phyloP scores from a whole-genome alignment of 2,113 vertebrate species.

The Rostratula benghalensis region DNA sequence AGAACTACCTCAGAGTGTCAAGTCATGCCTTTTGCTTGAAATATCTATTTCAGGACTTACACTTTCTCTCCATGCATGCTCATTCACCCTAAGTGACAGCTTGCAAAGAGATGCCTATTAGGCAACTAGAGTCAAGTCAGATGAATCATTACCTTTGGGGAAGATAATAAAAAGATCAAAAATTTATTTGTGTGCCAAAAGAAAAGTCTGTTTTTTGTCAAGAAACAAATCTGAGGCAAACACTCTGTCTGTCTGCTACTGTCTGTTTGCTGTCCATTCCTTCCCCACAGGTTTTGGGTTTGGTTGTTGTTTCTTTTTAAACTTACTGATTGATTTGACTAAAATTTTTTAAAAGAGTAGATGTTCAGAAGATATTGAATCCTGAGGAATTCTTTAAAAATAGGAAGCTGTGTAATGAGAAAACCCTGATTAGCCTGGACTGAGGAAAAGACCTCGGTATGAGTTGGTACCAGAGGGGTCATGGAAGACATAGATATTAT shows the following conservation, averaged over 20 bases:
- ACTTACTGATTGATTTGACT: not conserved
- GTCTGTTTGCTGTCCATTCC: not conserved
- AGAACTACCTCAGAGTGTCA: not conserved
- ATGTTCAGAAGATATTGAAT: not conserved
- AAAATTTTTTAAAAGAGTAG: not conserved
- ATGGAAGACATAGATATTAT: not conserved
- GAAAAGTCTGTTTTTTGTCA: fast-evolving
- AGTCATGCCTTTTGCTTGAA: not conserved
- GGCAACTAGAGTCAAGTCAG: not conserved
- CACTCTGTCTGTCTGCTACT: not conserved
- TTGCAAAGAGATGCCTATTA: not conserved
- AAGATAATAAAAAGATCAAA: not conserved
- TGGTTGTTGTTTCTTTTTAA: not conserved
- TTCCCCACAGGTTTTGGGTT: fast-evolving
- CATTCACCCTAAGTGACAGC: not conserved
- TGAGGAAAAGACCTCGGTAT: not conserved
- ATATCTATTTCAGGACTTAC: not conserved
- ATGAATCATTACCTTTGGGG: not conserved
- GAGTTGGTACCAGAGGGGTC: not conserved
- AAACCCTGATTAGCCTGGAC: not conserved
- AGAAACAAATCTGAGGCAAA: not conserved
- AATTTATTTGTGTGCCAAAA: fast-evolving
- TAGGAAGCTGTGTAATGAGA: not conserved
- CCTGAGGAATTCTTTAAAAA: not conserved
- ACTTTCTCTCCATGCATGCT: not conserved